Base-by-base conservation (phyloP, 2,888 invertebrate genomes). In the Trachelus iudaicus region DNA sequence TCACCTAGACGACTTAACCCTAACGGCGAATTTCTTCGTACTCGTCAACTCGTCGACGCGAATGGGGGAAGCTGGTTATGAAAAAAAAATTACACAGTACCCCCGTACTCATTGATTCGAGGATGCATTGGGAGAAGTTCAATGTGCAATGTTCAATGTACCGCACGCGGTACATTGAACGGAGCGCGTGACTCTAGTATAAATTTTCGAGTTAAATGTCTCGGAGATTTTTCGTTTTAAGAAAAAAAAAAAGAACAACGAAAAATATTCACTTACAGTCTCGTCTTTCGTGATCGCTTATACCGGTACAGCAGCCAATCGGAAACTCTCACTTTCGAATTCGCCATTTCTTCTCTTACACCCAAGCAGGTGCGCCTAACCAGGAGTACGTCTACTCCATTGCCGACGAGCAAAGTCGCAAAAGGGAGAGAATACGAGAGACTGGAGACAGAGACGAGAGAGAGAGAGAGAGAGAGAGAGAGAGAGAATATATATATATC, bases 391-490 rank as follows among this genome's bases (percentile, higher is more conserved):
- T 56, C 23, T 56, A 56, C 56, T 56, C 56, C 56, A 56, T 56
- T 56, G 23, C 56, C 23, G 56, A 56, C 56, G 56, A 56, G 56
- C 23, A 56, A 56, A 56, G 56, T 56, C 56, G 56, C 56, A 56
- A 56, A 56, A 56, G 56, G 56, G 56, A 56, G 56, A 56, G 56
- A 78, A 76, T 34, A 23, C 69, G 12, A 37, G 69, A 34, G 69
- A 40, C 56, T 23, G 73, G 74, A 73, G 34, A 11, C 69, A 75
- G 56, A 71, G 31, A 69, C 34, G 75, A 69, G 76, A 76, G 79
- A 69, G 69, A 73, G 73, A 37, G 73, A 34, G 75, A 34, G 75
- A 75, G 79, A 69, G 69, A 69, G 76, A 73, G 30, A 68, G 69
- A 69, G 79, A 37, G 37, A 37, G 4, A 4, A 15, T 15, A 15